Percentiles rank a stretch among this genome's conserved stretches.
Evolutionary conservation across 2,797 vertebrate genomes (phyloP).

Genomic region (Amazona ochrocephala): DNA sequence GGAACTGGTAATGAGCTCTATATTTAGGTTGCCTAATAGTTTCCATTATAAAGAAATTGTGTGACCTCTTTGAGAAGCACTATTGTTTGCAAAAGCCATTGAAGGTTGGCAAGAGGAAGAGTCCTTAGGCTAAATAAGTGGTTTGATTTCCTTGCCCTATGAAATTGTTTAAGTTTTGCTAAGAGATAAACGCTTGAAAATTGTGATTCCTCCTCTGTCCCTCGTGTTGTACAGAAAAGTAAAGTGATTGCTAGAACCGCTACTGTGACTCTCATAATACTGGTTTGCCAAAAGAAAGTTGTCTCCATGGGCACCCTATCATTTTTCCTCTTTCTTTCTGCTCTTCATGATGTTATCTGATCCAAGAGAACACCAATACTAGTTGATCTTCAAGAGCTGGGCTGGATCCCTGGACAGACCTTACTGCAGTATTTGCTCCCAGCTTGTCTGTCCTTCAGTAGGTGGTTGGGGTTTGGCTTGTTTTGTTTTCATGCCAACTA

Average conservation of each 20-base stretch:
- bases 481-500: not conserved
- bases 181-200: conserved; percentile 11
- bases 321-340: not conserved
- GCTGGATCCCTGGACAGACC: not conserved
- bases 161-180: conserved; percentile 28
- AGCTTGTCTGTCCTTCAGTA: not conserved
- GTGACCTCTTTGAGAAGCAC: conserved; percentile 16
- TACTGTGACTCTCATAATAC: not conserved
- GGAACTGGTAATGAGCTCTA: not conserved
- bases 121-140: conserved; percentile 20
- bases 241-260: not conserved
- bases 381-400: not conserved
- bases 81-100: conserved; percentile 34
- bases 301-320: not conserved
- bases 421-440: not conserved
- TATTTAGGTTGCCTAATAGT: conserved; percentile 44
- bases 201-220: not conserved
- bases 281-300: not conserved
- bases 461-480: not conserved
- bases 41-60: conserved; percentile 38
- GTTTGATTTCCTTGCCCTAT: conserved; percentile 30
- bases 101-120: not conserved
- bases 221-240: not conserved
- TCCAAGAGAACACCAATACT: not conserved
- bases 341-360: not conserved